phyloP scores from a whole-genome alignment of 2,888 invertebrate species.

The Perizoma flavofasciatum region DNA sequence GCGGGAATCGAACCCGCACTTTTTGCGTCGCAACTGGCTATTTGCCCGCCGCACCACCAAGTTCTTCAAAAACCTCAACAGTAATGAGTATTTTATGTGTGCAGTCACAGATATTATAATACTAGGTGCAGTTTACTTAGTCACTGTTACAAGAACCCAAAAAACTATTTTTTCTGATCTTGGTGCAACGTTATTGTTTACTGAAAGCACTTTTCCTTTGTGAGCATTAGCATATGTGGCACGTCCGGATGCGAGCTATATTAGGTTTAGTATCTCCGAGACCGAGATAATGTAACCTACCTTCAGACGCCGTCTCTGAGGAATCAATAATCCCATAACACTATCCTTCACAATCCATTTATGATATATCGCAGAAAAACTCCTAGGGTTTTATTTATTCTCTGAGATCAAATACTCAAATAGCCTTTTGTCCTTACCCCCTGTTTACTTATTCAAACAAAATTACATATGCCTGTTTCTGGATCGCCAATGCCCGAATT shows the following conservation, averaged over 20 bases:
- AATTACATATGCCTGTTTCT: conserved; percentile 83
- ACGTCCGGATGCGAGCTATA: conserved; percentile 45
- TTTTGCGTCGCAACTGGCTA: too few species aligned
- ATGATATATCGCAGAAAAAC: conserved; percentile 76
- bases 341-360: conserved; percentile 75
- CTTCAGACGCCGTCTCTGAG: conserved; percentile 50
- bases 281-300: conserved; percentile 53
- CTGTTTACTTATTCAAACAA: conserved; percentile 84
- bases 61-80: too few species aligned
- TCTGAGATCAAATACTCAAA: conserved; percentile 81
- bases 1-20: too few species aligned
- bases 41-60: too few species aligned
- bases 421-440: conserved; percentile 79
- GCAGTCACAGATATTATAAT: too few species aligned
- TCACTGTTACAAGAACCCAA: too few species aligned
- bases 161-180: too few species aligned
- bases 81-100: too few species aligned
- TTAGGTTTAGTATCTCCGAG: conserved; percentile 52
- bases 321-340: conserved; percentile 72
- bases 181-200: too few species aligned
- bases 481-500: conserved; percentile 83
- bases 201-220: too few species aligned
- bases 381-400: conserved; percentile 75
- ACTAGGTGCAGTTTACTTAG: too few species aligned
- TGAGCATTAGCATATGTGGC: conserved; percentile 31